Base-by-base conservation (phyloP, 1,140 invertebrate species). In the Drosophila truncata region DNA sequence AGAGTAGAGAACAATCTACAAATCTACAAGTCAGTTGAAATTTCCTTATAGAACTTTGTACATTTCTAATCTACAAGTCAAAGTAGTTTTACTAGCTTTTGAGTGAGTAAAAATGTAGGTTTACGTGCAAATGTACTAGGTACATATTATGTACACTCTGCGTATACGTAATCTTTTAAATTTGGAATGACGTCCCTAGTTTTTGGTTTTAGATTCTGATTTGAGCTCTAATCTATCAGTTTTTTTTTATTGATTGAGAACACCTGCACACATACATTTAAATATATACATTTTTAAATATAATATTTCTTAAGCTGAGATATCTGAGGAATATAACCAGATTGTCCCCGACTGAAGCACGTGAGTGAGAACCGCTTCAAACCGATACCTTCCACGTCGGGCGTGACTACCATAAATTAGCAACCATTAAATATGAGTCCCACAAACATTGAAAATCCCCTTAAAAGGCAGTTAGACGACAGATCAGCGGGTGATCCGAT, bases 371-470 rank as follows among this genome's bases (percentile, higher is more conserved):
- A 66, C 44, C 37, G 55, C 35, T 39, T 55, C 20, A 39, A 61
- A 47, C 71, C 72, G 35, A 63, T 57, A 64, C 31, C 73, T 73
- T 41, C 31, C 55, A 60, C 52, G 33, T 47, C 49, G 39, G 69
- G 67, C 71, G 64, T 80, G 81, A 79, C 81, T 83, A 55, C 62
- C 55, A 77, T 76, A 61, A 78, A 84, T 87, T 84, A 88, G 85
- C 80, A 65, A 60, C 77, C 77, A 87, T 78, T 87, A 90, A 85
- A 86, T 86, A 88, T 90, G 81, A 87, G 82, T 88, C 55, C 71
- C 72, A 57, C 71, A 64, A 84, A 78, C 41, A 65, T 63, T 25
- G 27, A 39, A 69, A 83, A 88, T 67, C 50, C 50, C 83, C 83
- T 73, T 83, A 87, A 88, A 87, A 88, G 84, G 83, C 76, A 64